phyloP scores from a whole-genome alignment of 2,888 invertebrate species.

The Cyaniris semiargus region DNA sequence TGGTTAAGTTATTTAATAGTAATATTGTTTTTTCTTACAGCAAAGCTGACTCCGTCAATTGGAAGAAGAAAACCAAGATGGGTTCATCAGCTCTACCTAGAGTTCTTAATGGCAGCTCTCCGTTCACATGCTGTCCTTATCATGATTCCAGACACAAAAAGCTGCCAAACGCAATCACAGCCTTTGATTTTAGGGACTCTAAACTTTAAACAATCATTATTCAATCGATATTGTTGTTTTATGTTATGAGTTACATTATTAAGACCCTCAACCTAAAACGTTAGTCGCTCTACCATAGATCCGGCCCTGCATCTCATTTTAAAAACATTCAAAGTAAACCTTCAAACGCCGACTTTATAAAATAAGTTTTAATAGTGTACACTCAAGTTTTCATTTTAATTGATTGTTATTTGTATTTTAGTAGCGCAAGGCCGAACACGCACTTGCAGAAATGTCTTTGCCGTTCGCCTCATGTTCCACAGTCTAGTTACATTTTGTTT shows the following conservation, averaged over 20 bases:
- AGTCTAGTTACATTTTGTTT: constrained; percentile 10
- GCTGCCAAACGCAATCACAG: too few relatives aligned
- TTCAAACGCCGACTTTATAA: constrained; percentile 14
- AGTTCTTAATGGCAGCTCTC: not conserved
- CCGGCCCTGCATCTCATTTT: constrained; percentile 21
- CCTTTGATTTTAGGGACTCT: too few relatives aligned
- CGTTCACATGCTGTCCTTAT: not conserved
- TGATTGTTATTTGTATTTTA: constrained; percentile 26
- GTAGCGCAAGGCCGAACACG: constrained; percentile 29
- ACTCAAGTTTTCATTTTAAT: constrained; percentile 25
- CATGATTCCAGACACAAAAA: too few relatives aligned
- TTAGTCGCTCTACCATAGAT: constrained; percentile 6
- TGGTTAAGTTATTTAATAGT: too few relatives aligned
- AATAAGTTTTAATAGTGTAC: constrained; percentile 26
- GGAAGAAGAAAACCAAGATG: too few relatives aligned
- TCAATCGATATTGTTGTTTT: not conserved
- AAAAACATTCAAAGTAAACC: not conserved
- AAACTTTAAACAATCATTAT: not conserved
- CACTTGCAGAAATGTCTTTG: constrained; percentile 25
- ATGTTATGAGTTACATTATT: not conserved
- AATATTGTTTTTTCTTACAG: too few relatives aligned
- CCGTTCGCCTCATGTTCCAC: constrained; percentile 17
- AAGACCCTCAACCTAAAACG: not conserved
- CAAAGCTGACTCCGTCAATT: too few relatives aligned
- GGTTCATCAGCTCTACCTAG: not conserved